These are phyloP conservation scores for Acrobasis consociella DNA, from an alignment of 2,888 invertebrate genomes.

Conservation along the genomic window DNA sequence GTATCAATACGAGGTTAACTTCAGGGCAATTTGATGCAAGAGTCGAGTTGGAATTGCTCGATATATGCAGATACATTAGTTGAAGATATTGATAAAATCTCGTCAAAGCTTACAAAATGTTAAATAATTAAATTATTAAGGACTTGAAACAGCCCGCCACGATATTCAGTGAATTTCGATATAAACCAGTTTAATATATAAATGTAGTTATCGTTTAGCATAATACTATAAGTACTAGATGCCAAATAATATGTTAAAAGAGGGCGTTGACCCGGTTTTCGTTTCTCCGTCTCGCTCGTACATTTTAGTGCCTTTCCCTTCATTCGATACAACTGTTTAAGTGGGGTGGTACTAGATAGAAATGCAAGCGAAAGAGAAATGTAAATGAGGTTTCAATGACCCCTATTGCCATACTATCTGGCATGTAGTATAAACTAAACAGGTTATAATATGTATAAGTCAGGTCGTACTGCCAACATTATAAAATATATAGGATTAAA, in stretches of 20 bases:
- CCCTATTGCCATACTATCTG: too few relatives aligned
- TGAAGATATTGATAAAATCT: slow-evolving; percentile 1
- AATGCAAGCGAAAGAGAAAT: too few relatives aligned
- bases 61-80: not conserved
- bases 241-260: too few relatives aligned
- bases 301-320: too few relatives aligned
- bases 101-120: slow-evolving; percentile 3
- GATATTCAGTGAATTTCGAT: slow-evolving; percentile 13
- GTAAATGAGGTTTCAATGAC: too few relatives aligned
- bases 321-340: too few relatives aligned
- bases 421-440: slow-evolving; percentile 9
- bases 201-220: slow-evolving; percentile 10
- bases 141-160: slow-evolving; percentile 10
- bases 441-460: slow-evolving; percentile 16
- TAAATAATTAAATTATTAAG: slow-evolving; percentile 4
- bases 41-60: not conserved
- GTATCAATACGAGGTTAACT: too few relatives aligned
- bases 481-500: slow-evolving; percentile 15
- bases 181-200: slow-evolving; percentile 1
- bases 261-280: too few relatives aligned
- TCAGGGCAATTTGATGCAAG: not conserved
- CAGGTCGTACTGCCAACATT: slow-evolving; percentile 18
- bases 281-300: too few relatives aligned
- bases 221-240: not conserved
- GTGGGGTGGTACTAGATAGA: too few relatives aligned